phyloP scores from a whole-genome alignment of 1,140 invertebrate genomes.

The Caenorhabditis tropicalis region DNA sequence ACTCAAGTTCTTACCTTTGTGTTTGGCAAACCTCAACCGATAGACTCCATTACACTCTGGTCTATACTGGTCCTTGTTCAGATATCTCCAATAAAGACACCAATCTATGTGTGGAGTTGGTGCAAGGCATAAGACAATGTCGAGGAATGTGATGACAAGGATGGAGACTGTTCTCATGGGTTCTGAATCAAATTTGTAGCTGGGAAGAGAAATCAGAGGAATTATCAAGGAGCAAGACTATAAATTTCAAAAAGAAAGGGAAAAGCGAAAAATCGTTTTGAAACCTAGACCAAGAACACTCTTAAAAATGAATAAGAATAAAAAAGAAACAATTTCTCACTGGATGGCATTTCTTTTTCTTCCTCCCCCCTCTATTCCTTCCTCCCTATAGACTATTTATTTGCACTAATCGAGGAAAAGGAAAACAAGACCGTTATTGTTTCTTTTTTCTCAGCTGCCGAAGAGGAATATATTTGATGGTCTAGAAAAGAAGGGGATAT shows the following conservation, averaged over 20 bases:
- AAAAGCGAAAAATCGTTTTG: too few relatives aligned
- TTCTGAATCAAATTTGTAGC: not conserved
- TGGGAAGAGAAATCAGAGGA: not conserved
- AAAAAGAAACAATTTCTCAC: not conserved
- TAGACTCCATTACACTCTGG: constrained; percentile 31
- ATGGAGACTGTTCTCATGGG: not conserved
- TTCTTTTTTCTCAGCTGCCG: not conserved
- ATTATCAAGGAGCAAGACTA: too few relatives aligned
- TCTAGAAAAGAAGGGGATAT: not conserved
- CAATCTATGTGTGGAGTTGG: constrained; percentile 24
- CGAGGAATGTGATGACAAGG: not conserved
- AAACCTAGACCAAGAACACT: too few relatives aligned
- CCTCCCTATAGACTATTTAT: not conserved
- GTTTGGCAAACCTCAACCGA: not conserved
- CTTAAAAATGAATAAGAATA: not conserved
- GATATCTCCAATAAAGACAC: constrained; percentile 32
- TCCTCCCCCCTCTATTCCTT: not conserved
- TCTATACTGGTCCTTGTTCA: constrained; percentile 31
- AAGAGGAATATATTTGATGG: not conserved
- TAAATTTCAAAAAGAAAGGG: too few relatives aligned
- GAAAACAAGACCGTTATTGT: not conserved
- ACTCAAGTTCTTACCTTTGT: not conserved
- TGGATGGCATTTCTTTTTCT: too few relatives aligned
- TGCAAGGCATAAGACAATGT: not conserved
- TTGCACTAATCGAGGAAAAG: constrained; percentile 17